phyloP scores from a whole-genome alignment of 2,113 vertebrate genomes.

The Oreochromis spilurus region DNA sequence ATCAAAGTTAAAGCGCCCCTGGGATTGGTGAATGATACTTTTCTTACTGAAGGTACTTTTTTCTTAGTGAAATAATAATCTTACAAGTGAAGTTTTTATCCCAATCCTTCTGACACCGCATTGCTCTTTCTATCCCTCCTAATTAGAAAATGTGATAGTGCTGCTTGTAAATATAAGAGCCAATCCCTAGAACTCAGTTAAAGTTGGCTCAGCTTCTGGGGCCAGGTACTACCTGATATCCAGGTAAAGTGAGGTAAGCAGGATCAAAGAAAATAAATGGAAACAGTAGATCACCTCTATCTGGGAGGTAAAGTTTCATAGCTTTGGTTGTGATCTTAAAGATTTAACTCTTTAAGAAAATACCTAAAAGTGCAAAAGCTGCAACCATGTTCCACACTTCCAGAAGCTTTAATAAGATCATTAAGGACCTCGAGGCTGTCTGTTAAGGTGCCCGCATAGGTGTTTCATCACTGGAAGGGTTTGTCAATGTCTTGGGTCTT shows the following conservation, averaged over 20 bases:
- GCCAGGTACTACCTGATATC: conserved; percentile 32
- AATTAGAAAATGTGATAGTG: conserved; percentile 73
- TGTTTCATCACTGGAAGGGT: conserved; percentile 65
- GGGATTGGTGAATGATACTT: conserved; percentile 35
- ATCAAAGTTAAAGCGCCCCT: conserved; percentile 27
- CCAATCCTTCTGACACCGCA: conserved; percentile 51
- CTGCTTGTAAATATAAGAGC: conserved; percentile 54
- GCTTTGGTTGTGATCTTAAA: conserved; percentile 30
- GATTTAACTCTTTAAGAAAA: conserved; percentile 53
- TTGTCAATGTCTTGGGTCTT: conserved; percentile 67
- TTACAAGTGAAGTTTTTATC: conserved; percentile 39
- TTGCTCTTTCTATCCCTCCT: conserved; percentile 60
- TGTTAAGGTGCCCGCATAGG: conserved; percentile 50
- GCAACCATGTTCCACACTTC: conserved; percentile 32
- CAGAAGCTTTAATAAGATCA: conserved; percentile 63
- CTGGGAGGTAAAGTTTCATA: conserved; percentile 15
- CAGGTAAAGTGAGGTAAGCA: not conserved
- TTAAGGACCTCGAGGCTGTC: conserved; percentile 51
- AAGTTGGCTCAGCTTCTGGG: conserved; percentile 32
- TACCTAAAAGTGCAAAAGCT: conserved; percentile 45
- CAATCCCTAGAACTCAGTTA: conserved; percentile 36
- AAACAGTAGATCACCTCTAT: conserved; percentile 14
- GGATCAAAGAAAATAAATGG: conserved; percentile 39
- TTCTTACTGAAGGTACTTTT: conserved; percentile 4
- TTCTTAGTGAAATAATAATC: conserved; percentile 25